Conservation (phyloP, 2,113 vertebrate genomes). For the Cynoglossus semilaevis region DNA sequence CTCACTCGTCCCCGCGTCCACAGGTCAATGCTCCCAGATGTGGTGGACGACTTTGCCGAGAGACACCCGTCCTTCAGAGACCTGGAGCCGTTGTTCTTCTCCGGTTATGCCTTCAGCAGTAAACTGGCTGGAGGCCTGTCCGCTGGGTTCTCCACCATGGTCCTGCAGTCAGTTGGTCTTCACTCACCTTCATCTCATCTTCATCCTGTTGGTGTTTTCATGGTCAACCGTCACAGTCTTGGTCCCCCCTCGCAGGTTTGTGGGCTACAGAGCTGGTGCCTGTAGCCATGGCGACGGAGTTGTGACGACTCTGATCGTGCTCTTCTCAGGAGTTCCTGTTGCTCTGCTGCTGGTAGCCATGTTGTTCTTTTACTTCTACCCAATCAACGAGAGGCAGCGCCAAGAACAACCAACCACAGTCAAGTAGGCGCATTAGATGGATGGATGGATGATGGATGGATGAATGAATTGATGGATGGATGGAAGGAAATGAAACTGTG, state of each 20-base stretch:
- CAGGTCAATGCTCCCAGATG: slow-evolving; percentile 81
- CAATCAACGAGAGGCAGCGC: slow-evolving; percentile 69
- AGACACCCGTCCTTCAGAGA: slow-evolving; percentile 65
- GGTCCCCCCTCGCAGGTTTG: slow-evolving; percentile 62
- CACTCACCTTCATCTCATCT: background rate
- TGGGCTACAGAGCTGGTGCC: slow-evolving; percentile 70
- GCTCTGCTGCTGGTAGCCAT: slow-evolving; percentile 71
- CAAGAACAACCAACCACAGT: slow-evolving; percentile 37
- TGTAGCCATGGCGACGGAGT: slow-evolving; percentile 65
- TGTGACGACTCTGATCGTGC: slow-evolving; percentile 64
- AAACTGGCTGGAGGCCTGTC: slow-evolving; percentile 79
- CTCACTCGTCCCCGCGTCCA: background rate
- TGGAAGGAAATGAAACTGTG: no score
- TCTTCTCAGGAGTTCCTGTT: slow-evolving; percentile 73
- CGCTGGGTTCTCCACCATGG: slow-evolving; percentile 74
- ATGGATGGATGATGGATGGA: no score
- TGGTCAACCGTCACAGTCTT: background rate
- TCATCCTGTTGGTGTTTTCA: background rate
- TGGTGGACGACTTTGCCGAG: slow-evolving; percentile 73
- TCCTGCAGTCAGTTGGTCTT: slow-evolving; percentile 74
- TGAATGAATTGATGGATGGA: no score
- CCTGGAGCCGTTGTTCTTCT: slow-evolving; percentile 79
- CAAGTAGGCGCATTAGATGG: slow-evolving; percentile 35
- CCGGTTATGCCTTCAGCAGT: slow-evolving; percentile 78
- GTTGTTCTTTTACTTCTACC: slow-evolving; percentile 70